These are phyloP conservation scores for Hyperoplus lanceolatus DNA, from an alignment of 2,797 vertebrate genomes.

Conservation along the genomic window DNA sequence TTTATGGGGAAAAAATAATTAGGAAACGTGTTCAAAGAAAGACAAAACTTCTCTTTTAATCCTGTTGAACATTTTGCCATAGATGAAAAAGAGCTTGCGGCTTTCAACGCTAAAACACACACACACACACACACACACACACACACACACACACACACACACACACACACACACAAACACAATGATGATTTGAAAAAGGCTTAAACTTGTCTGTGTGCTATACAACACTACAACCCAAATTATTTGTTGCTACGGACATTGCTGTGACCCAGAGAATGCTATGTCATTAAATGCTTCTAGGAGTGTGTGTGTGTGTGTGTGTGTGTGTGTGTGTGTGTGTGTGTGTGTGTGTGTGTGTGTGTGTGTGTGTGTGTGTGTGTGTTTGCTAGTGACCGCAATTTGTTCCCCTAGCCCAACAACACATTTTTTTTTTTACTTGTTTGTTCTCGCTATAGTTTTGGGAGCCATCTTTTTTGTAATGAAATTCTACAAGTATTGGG, in stretches of 20 bases:
- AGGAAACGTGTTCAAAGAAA: slow-evolving; percentile 54
- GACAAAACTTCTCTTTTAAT: slow-evolving; percentile 50
- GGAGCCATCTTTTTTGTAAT: slow-evolving; percentile 50
- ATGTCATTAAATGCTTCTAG: slow-evolving; percentile 68
- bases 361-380: too few relatives aligned
- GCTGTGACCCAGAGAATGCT: slow-evolving; percentile 75
- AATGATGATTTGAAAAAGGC: too few relatives aligned
- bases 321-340: too few relatives aligned
- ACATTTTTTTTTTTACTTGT: neutral
- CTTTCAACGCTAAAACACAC: slow-evolving; percentile 26
- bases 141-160: too few relatives aligned
- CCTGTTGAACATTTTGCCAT: slow-evolving; percentile 35
- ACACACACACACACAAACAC: too few relatives aligned
- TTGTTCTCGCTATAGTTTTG: slow-evolving; percentile 24
- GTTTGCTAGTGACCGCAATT: slow-evolving; percentile 13
- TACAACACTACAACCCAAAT: slow-evolving; percentile 35
- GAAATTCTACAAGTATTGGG: slow-evolving; percentile 49
- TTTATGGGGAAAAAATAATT: slow-evolving; percentile 55
- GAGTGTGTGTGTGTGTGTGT: neutral
- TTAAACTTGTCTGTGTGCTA: too few relatives aligned
- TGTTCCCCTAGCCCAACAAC: slow-evolving; percentile 39
- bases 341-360: too few relatives aligned
- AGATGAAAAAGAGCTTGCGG: slow-evolving; percentile 54
- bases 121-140: too few relatives aligned
- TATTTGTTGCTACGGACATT: slow-evolving; percentile 65